Evolutionary conservation across 2,888 invertebrate species (phyloP).

Genomic region (Lepidocyrtoides sp.): DNA sequence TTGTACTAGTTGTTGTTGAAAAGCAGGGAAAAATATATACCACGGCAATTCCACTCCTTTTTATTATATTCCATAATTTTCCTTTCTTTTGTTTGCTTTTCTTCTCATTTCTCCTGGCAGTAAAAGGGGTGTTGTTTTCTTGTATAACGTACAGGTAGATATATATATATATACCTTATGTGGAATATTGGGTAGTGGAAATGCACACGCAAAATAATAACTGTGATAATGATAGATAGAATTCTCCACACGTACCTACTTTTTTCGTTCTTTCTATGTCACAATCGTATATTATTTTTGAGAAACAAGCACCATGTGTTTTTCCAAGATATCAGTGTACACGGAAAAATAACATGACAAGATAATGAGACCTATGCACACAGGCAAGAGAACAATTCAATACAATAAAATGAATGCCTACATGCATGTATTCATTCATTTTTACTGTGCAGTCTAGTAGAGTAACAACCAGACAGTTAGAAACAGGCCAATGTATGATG

Average conservation of each 20-base stretch:
- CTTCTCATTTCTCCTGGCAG: slow-evolving; percentile 13
- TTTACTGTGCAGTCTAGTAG: too few relatives aligned
- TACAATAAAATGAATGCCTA: neutral
- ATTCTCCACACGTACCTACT: neutral
- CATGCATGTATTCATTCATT: neutral
- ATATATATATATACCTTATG: neutral
- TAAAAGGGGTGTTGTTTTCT: neutral
- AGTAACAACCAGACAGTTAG: neutral
- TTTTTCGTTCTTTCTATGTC: neutral
- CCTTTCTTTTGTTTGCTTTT: slow-evolving; percentile 38
- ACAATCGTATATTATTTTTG: neutral
- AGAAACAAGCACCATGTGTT: slow-evolving; percentile 38
- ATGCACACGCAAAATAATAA: neutral
- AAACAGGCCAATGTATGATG: neutral
- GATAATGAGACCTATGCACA: slow-evolving; percentile 57
- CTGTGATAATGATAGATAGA: neutral
- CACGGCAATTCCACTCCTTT: slow-evolving; percentile 5
- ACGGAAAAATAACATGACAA: slow-evolving; percentile 64
- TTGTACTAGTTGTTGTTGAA: too few relatives aligned
- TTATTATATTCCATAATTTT: slow-evolving; percentile 15
- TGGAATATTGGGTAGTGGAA: too few relatives aligned
- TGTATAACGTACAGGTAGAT: neutral
- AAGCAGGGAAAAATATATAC: neutral
- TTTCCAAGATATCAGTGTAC: slow-evolving; percentile 59
- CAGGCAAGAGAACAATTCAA: neutral